These are phyloP conservation scores for Morpho deidamia DNA, from an alignment of 2,888 invertebrate genomes.

Conservation along the genomic window DNA sequence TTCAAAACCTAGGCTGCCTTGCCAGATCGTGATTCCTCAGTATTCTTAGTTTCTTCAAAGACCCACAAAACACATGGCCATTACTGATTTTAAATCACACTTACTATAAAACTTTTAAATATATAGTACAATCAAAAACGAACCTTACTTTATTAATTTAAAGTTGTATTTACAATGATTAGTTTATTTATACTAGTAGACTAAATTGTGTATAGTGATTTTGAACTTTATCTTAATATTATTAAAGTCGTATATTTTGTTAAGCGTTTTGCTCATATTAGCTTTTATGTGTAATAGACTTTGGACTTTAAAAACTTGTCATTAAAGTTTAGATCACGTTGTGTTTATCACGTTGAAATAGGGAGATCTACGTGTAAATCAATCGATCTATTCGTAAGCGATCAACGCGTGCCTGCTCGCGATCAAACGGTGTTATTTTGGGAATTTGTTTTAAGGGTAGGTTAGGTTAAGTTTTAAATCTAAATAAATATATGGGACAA, in stretches of 20 bases:
- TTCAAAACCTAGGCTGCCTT: no score
- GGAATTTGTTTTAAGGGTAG: constrained; percentile 47
- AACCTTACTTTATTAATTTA: neutral
- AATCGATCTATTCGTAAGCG: constrained; percentile 59
- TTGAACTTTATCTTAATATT: neutral
- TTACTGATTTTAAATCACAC: constrained; percentile 40
- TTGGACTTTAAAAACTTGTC: no score
- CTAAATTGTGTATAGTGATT: neutral
- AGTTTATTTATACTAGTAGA: neutral
- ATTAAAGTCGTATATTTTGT: constrained; percentile 14
- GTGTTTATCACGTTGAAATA: neutral
- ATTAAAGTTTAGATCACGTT: no score
- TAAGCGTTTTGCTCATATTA: no score
- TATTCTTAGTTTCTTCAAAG: constrained; percentile 20
- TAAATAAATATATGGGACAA: neutral
- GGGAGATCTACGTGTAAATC: constrained; percentile 57
- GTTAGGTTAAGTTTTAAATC: neutral
- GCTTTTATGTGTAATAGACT: no score
- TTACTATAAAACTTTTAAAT: constrained; percentile 31
- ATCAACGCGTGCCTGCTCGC: constrained; percentile 58
- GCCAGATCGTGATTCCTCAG: neutral
- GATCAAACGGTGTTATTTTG: constrained; percentile 61
- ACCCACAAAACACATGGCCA: constrained; percentile 38
- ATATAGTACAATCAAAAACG: constrained; percentile 2
- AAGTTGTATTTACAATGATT: constrained; percentile 7